A percentile compares a stretch with the other conserved stretches of the same genome.
Conservation (phyloP, 2,113 vertebrate genomes). For the Pituophis catenifer region DNA sequence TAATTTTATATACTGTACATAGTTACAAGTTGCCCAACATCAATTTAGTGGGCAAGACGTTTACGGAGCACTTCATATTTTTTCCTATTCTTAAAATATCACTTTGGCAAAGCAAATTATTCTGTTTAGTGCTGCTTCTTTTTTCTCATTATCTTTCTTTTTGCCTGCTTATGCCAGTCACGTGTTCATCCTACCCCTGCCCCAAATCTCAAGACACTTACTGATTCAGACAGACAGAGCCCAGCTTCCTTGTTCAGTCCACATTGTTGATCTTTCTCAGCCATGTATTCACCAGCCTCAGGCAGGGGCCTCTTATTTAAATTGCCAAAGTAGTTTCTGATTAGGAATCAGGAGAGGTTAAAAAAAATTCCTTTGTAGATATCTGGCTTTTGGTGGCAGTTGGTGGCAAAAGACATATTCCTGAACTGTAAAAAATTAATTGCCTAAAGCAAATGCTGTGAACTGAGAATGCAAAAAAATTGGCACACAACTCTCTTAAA, state of each 20-base stretch:
- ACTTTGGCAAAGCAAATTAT: not conserved
- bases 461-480: not conserved
- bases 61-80: not conserved
- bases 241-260: not conserved
- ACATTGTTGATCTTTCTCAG: not conserved
- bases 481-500: not conserved
- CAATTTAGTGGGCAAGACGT: not conserved
- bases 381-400: not conserved
- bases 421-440: not conserved
- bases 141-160: not conserved
- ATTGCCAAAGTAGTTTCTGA: not conserved
- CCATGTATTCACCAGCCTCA: not conserved
- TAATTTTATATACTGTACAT: not conserved
- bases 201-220: not conserved
- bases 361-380: not conserved
- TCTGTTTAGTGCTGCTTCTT: not conserved
- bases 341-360: not conserved
- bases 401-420: not conserved
- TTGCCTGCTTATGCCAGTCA: not conserved
- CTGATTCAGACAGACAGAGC: not conserved
- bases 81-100: not conserved
- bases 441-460: not conserved
- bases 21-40: not conserved
- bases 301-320: not conserved
- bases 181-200: not conserved